Conservation (phyloP, 1,140 invertebrate species). For the Drosophila pseudoananassae region DNA sequence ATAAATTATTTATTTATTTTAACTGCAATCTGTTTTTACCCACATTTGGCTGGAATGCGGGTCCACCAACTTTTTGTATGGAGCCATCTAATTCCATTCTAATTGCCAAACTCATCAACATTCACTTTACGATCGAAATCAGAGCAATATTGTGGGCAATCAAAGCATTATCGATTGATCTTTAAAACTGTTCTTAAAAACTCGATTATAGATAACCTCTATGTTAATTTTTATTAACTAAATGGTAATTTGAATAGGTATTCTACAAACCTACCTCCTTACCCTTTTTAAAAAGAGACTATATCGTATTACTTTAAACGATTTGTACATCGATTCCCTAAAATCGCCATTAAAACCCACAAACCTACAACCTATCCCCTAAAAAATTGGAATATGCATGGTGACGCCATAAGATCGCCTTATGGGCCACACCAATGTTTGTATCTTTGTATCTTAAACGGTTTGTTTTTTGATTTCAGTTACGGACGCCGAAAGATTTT, state of each 20-base stretch:
- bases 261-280: too few species aligned
- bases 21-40: slow-evolving; percentile 41
- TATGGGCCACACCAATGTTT: too few species aligned
- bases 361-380: background rate
- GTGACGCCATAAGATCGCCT: too few species aligned
- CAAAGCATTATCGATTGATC: background rate
- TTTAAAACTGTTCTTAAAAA: too few species aligned
- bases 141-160: slow-evolving; percentile 11
- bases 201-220: too few species aligned
- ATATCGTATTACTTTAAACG: background rate
- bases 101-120: slow-evolving; percentile 63
- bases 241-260: too few species aligned
- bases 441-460: too few species aligned
- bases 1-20: slow-evolving; percentile 83
- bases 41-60: slow-evolving; percentile 45
- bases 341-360: background rate
- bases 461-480: too few species aligned
- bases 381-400: too few species aligned
- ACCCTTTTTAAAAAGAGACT: too few species aligned
- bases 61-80: slow-evolving; percentile 33
- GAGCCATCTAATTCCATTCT: slow-evolving; percentile 34
- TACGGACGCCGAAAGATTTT: too few species aligned
- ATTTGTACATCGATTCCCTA: background rate
- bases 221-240: too few species aligned
- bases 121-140: slow-evolving; percentile 54